Evolutionary conservation across 2,888 invertebrate genomes (phyloP), one percentile per base, ranked within the genome.

Genomic region (Coronaproctus castanopsis): DNA sequence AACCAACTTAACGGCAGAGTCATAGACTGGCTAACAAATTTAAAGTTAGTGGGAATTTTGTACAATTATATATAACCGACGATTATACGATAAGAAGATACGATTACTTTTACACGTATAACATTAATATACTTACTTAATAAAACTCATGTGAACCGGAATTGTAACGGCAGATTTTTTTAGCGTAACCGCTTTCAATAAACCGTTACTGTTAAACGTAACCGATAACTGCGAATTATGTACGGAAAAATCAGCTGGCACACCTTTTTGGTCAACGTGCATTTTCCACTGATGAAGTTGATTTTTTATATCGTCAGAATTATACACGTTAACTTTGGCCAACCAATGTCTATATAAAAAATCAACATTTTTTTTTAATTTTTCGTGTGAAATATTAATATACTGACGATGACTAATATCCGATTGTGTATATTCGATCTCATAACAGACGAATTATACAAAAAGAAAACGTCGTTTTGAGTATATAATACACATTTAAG

Each of bases 101-200:
- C n/a, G n/a, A n/a, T n/a, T n/a, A n/a, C n/a, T n/a, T n/a, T n/a
- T n/a, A n/a, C n/a, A n/a, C n/a, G n/a, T n/a, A n/a, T n/a, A n/a
- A n/a, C n/a, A n/a, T n/a, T n/a, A n/a, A n/a, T n/a, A n/a, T 3
- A 77, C 79, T 76, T 76, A 84, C 76, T 81, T 82, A 0, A 83
- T 80, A 72, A 85, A 89, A 70, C 85, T 84, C 68, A 89, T 76
- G 68, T 85, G 85, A 0, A 86, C 77, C 0, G 87, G 81, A 0
- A 74, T 72, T 1, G 74, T 67, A 14, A 70, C 69, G 3, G 69
- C 70, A 57, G 62, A 62, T 21, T 67, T 65, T 57, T 68, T 67
- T 18, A 68, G 62, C 1, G 68, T 69, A 3, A 89, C 71, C 0
- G 87, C 83, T 70, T 87, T 88, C 24, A 90, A 71, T 21, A 87